A percentile compares a stretch with the other conserved stretches of the same genome.
Conservation (phyloP, 1,140 invertebrate genomes). For the Cyphomyrmex costatus region DNA sequence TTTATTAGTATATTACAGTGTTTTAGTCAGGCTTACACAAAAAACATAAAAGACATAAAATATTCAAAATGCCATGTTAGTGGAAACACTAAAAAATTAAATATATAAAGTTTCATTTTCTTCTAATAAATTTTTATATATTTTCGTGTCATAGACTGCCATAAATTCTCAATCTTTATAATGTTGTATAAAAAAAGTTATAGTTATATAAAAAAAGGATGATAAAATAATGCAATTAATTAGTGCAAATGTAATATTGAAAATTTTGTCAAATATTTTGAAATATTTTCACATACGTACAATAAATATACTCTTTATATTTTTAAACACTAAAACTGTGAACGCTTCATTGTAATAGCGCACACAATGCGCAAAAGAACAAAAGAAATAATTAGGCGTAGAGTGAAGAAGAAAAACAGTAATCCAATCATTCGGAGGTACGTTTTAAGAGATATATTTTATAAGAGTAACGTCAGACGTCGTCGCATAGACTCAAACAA, state of each 20-base stretch:
- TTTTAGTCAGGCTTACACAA: slow-evolving; percentile 18
- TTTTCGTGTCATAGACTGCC: background rate
- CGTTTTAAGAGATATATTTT: background rate
- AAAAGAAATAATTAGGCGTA: background rate
- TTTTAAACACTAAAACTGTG: background rate
- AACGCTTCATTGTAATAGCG: background rate
- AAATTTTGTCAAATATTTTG: background rate
- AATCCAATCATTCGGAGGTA: background rate
- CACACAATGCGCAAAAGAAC: background rate
- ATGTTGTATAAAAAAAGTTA: background rate
- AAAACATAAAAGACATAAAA: slow-evolving; percentile 20
- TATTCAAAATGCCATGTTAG: background rate
- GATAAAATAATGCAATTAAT: background rate
- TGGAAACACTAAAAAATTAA: background rate
- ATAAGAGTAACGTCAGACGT: background rate
- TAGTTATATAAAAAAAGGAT: background rate
- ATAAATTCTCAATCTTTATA: background rate
- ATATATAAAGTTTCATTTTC: background rate
- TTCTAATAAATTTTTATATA: background rate
- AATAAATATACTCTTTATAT: background rate
- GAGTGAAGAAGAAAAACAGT: background rate
- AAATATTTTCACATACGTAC: no score
- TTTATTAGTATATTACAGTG: slow-evolving; percentile 39
- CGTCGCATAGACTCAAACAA: background rate
- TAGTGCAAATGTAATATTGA: background rate